Base-by-base conservation (phyloP, 2,797 vertebrate species). In the Lagodon rhomboides region DNA sequence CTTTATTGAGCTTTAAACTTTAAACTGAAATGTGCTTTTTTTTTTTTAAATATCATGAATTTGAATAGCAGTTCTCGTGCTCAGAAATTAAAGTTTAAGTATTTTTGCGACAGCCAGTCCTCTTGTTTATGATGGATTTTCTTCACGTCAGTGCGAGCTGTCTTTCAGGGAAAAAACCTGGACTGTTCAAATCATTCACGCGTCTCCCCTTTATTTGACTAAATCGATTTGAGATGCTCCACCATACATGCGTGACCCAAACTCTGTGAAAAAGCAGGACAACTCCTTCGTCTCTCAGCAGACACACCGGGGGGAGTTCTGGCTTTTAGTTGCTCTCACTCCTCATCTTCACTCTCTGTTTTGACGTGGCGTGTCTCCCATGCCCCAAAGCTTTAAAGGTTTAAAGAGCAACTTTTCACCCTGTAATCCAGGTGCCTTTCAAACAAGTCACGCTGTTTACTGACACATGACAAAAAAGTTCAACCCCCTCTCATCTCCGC, bases 391-490 rank as follows among this genome's bases (percentile, higher is more conserved):
- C 93, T 90, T 89, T 88, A 83, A 90, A 89, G 88, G 89, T 93
- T 93, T 92, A 94, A 93, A 95, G 92, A 93, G 93, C 89, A 87
- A 87, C 88, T 94, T 93, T 87, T 90, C 92, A 80, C 86, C 89
- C 90, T 95, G 92, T 94, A 93, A 96, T 95, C 92, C 87, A 88
- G 87, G 91, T 91, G 87, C 85, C 82, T 94, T 93, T 95, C 91
- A 94, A 95, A 94, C 91, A 88, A 92, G 87, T 90, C 89, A 83
- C 85, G 86, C 91, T 94, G 93, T 95, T 95, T 95, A 95, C 94
- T 93, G 95, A 95, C 94, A 95, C 93, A 93, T 94, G 93, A 94
- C 93, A 93, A 92, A 93, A 90, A 93, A 93, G 85, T 93, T 94
- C 84, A 87, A 86, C 86, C 91, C 83, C 89, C 70, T 92, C 89